Percentiles rank a stretch among this genome's conserved stretches.
These are phyloP conservation scores for Drosophila subpulchrella DNA, from an alignment of 1,140 invertebrate genomes.

Conservation along the genomic window DNA sequence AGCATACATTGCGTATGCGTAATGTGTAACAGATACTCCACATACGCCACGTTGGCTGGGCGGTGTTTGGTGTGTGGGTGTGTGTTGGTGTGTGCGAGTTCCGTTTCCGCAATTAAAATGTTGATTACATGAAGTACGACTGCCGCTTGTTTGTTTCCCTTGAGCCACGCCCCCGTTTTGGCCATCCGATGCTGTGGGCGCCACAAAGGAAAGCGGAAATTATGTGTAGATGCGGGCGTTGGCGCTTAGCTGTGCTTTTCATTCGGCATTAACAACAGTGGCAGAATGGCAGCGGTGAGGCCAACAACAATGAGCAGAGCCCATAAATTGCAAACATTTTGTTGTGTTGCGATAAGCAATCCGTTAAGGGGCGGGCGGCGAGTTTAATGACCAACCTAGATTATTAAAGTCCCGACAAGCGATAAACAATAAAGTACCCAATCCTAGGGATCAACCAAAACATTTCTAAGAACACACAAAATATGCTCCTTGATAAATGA, in stretches of 20 bases:
- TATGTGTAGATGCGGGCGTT: slow-evolving; percentile 76
- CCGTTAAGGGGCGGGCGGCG: background rate
- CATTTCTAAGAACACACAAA: background rate
- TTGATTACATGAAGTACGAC: slow-evolving; percentile 82
- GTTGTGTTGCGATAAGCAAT: slow-evolving; percentile 54
- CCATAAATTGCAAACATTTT: slow-evolving; percentile 72
- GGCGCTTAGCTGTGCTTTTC: slow-evolving; percentile 60
- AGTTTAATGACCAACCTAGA: slow-evolving; percentile 52
- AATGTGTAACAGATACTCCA: slow-evolving; percentile 73
- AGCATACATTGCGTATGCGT: slow-evolving; percentile 70
- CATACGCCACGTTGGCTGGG: slow-evolving; percentile 15
- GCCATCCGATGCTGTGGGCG: slow-evolving; percentile 56
- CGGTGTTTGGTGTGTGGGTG: slow-evolving; percentile 1
- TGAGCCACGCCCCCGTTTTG: slow-evolving; percentile 25
- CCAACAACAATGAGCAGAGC: slow-evolving; percentile 34
- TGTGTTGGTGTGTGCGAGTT: slow-evolving; percentile 60
- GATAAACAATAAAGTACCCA: background rate
- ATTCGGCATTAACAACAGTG: slow-evolving; percentile 29
- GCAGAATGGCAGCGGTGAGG: slow-evolving; percentile 1
- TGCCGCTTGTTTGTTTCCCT: slow-evolving; percentile 77
- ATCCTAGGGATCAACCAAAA: background rate
- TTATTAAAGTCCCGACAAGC: slow-evolving; percentile 9
- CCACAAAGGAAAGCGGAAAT: slow-evolving; percentile 80
- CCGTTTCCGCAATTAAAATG: slow-evolving; percentile 81
- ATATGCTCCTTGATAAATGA: background rate